A percentile compares a stretch with the other conserved stretches of the same genome.
phyloP scores from a whole-genome alignment of 2,113 vertebrate species.

The Boulengeromyrus knoepffleri region DNA sequence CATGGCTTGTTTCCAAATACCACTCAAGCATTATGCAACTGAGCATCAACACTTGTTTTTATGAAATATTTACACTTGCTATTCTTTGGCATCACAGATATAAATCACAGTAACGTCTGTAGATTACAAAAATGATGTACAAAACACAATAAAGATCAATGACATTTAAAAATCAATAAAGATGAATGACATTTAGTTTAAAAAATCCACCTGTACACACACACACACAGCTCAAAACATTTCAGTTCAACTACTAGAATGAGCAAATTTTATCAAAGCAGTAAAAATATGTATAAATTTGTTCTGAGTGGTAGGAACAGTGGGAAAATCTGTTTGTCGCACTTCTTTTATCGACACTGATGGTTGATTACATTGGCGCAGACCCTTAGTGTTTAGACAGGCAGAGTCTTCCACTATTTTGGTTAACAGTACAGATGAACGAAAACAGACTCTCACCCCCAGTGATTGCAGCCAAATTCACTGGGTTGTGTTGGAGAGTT shows the following conservation, averaged over 20 bases:
- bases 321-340: not conserved
- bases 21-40: not conserved
- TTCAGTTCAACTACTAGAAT: not conserved
- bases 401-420: not conserved
- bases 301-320: not conserved
- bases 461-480: not conserved
- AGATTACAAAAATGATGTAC: not conserved
- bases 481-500: not conserved
- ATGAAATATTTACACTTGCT: not conserved
- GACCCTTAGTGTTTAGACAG: not conserved
- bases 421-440: not conserved
- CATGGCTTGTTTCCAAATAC: not conserved
- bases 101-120: not conserved
- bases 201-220: not conserved
- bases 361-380: not conserved
- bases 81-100: not conserved
- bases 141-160: not conserved
- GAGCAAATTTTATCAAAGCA: not conserved
- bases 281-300: not conserved
- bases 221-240: not conserved
- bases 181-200: not conserved
- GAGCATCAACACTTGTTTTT: not conserved
- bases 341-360: not conserved
- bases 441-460: not conserved
- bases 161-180: not conserved